These are phyloP conservation scores for Malthinus seriepunctatus DNA, from an alignment of 2,888 invertebrate species.

Conservation along the genomic window DNA sequence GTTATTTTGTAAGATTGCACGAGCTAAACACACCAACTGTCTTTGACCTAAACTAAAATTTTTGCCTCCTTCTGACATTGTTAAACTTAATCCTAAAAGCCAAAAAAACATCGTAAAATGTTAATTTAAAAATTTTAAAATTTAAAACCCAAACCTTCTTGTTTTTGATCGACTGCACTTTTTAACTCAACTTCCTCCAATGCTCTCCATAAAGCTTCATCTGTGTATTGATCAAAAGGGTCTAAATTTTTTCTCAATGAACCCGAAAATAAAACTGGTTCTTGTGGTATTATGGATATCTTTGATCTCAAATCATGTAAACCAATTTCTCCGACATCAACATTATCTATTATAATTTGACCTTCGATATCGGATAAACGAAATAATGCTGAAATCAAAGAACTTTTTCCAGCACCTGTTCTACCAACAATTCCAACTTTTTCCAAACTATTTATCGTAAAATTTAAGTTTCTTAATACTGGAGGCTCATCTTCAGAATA, in stretches of 20 bases:
- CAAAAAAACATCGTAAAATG: background rate
- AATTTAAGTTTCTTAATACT: conserved; percentile 69
- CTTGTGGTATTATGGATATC: conserved; percentile 72
- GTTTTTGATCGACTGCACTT: conserved; percentile 65
- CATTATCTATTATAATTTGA: conserved; percentile 72
- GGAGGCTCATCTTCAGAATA: conserved; percentile 66
- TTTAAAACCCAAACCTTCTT: conserved; percentile 48
- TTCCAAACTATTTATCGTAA: conserved; percentile 61
- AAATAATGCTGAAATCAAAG: conserved; percentile 80
- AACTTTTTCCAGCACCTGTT: conserved; percentile 67
- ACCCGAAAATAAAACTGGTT: conserved; percentile 66
- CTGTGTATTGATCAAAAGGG: conserved; percentile 73
- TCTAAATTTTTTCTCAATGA: conserved; percentile 81
- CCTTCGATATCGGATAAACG: conserved; percentile 79
- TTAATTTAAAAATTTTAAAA: background rate
- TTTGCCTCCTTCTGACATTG: conserved; percentile 75
- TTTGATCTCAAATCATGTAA: conserved; percentile 75
- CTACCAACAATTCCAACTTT: conserved; percentile 1
- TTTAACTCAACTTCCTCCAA: conserved; percentile 76
- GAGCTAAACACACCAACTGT: conserved; percentile 83
- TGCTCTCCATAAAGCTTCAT: conserved; percentile 74
- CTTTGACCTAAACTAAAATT: conserved; percentile 88
- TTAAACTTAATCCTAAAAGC: conserved; percentile 62
- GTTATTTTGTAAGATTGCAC: conserved; percentile 79
- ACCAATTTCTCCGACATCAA: conserved; percentile 70